Evolutionary conservation across 2,888 invertebrate genomes (phyloP), one percentile per base, ranked within the genome.

Genomic region (Alviniconcha strummeri): DNA sequence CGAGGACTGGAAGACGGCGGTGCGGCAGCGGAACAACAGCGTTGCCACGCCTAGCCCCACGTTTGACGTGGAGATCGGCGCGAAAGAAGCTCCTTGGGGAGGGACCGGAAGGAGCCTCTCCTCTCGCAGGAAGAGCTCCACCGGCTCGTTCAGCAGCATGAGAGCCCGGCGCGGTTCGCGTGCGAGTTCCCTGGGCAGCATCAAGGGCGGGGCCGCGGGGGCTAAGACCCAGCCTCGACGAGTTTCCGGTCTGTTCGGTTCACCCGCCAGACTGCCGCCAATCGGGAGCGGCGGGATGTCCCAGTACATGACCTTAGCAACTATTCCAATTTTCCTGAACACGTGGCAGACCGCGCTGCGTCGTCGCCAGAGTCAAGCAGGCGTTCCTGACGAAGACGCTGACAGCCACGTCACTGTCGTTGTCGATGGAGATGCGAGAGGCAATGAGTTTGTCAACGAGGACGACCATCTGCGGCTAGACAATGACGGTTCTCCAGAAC

Each of bases 41-140:
- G 79, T 7, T 15, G 72, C 5, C 72, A 54, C 56, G 15, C 57
- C 78, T 57, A 78, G 78, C 78, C 2, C 15, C 64, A 64, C 78
- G 15, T 78, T 78, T 2, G 64, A 78, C 64, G 78, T 78, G 78
- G 57, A 78, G 78, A 78, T 78, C 64, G 78, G 78, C 36, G 64
- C 60, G 6, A 19, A 52, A 6, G 52, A 52, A 11, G 78, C 78
- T 17, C 78, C 78, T 7, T 78, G 78, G 78, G 77, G 57, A 9
- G 60, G 77, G 19, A 13, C 17, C 6, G n/a, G 17, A n/a, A 69
- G 69, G 64, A 36, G 36, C 5, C n/a, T 6, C 17, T 75, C 75
- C 11, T 75, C 55, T n/a, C 55, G 56, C 6, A 64, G 78, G 13
- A 60, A 78, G 57, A 78, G 60, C 15, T 78, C 78, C 64, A 52